Percentiles rank a stretch among this genome's conserved stretches.
These are phyloP conservation scores for Notocelia uddmanniana DNA, from an alignment of 2,888 invertebrate species.

Conservation along the genomic window DNA sequence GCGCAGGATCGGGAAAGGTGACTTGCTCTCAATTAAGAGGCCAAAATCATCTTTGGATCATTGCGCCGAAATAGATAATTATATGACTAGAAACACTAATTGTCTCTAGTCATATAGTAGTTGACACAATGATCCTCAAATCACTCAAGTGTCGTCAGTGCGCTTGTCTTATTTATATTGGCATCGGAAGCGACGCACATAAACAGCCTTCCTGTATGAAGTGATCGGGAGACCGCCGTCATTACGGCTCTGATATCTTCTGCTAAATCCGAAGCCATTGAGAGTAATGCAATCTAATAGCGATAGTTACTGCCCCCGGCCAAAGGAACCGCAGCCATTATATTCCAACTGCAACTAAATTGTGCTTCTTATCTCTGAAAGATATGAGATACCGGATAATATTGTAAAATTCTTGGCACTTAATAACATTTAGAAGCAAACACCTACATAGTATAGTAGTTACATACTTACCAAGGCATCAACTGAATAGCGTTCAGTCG, in stretches of 20 bases:
- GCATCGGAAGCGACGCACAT: not conserved
- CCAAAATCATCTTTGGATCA: too few relatives aligned
- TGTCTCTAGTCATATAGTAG: too few relatives aligned
- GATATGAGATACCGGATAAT: too few relatives aligned
- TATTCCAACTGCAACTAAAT: not conserved
- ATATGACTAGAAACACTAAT: too few relatives aligned
- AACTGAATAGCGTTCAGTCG: too few relatives aligned
- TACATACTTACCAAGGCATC: too few relatives aligned
- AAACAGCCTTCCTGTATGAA: not conserved
- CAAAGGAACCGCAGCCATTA: not conserved
- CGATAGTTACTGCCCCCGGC: not conserved
- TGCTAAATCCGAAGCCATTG: slow-evolving; percentile 4
- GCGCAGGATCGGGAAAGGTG: too few relatives aligned
- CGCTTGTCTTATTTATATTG: not conserved
- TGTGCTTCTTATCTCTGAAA: not conserved
- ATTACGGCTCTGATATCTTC: not conserved
- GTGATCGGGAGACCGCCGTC: not conserved
- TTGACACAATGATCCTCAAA: not conserved
- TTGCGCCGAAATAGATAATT: too few relatives aligned
- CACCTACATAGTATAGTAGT: too few relatives aligned
- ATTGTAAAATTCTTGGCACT: too few relatives aligned
- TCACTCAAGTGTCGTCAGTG: not conserved
- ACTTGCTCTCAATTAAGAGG: too few relatives aligned
- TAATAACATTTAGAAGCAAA: too few relatives aligned
- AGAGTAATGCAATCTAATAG: not conserved